These are phyloP conservation scores for Chironomus tentans DNA, from an alignment of 2,888 invertebrate genomes.

Conservation along the genomic window DNA sequence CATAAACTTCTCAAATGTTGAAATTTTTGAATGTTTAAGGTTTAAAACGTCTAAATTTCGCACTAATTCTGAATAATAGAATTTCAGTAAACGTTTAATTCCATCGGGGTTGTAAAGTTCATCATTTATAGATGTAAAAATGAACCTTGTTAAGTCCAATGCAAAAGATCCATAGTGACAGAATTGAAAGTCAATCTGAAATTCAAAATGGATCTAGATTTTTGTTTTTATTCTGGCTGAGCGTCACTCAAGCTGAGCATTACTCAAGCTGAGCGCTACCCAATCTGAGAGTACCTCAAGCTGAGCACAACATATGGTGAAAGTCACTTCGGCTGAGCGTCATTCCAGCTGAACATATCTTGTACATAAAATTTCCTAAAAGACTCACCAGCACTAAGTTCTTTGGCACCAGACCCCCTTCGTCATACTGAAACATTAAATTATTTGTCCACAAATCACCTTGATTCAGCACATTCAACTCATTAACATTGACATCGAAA, in stretches of 20 bases:
- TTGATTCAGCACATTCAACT: constrained; percentile 45
- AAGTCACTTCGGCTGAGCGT: too few species aligned
- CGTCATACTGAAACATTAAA: constrained; percentile 42
- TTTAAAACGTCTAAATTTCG: neutral
- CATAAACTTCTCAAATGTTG: neutral
- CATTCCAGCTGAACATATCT: too few species aligned
- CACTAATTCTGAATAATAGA: neutral
- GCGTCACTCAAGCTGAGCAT: neutral
- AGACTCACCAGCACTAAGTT: constrained; percentile 33
- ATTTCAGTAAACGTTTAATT: neutral
- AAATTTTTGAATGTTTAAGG: neutral
- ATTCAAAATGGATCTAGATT: too few species aligned
- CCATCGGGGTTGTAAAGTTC: neutral
- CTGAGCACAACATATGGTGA: too few species aligned
- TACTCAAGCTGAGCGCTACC: neutral
- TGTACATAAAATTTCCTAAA: too few species aligned
- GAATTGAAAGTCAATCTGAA: constrained; percentile 16
- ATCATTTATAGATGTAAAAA: constrained; percentile 1
- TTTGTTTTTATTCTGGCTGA: too few species aligned
- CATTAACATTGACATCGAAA: constrained; percentile 2
- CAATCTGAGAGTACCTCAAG: too few species aligned
- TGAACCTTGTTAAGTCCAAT: neutral
- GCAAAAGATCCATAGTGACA: neutral
- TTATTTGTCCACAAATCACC: constrained; percentile 48
- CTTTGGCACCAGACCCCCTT: constrained; percentile 34